Percentiles rank a stretch among this genome's conserved stretches.
phyloP scores from a whole-genome alignment of 2,888 invertebrate genomes.

The Busseola fusca region DNA sequence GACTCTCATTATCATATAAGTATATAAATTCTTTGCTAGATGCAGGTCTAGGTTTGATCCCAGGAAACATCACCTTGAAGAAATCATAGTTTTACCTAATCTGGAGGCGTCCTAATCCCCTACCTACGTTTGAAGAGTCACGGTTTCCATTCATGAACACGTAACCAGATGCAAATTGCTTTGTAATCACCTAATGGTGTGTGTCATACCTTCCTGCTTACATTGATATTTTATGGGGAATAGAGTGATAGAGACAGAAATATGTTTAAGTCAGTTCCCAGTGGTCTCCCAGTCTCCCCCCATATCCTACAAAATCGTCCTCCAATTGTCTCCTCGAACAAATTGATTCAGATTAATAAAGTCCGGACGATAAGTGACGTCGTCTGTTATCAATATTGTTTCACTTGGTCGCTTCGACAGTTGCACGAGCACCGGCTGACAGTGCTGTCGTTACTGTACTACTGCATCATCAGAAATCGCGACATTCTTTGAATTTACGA shows the following conservation, averaged over 20 bases:
- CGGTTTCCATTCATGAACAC: constrained; percentile 19
- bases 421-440: constrained; percentile 74
- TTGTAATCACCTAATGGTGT: constrained; percentile 16
- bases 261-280: neutral
- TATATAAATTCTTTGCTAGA: neutral
- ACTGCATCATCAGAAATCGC: constrained; percentile 34
- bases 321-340: constrained; percentile 83
- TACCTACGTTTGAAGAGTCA: neutral
- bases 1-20: neutral
- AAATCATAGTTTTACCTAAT: no score
- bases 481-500: constrained; percentile 14
- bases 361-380: constrained; percentile 82
- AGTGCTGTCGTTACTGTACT: constrained; percentile 63
- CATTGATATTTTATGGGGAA: neutral
- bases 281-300: constrained; percentile 27
- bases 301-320: constrained; percentile 52
- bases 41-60: neutral
- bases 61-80: neutral
- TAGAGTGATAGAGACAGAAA: constrained; percentile 15
- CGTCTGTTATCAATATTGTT: constrained; percentile 83
- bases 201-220: constrained; percentile 9
- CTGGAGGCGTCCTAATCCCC: neutral
- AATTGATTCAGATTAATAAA: constrained; percentile 87
- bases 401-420: constrained; percentile 79
- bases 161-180: constrained; percentile 15